Evolutionary conservation across 2,113 vertebrate genomes (phyloP), one percentile per base, ranked within the genome.

Genomic region (Scomber scombrus): DNA sequence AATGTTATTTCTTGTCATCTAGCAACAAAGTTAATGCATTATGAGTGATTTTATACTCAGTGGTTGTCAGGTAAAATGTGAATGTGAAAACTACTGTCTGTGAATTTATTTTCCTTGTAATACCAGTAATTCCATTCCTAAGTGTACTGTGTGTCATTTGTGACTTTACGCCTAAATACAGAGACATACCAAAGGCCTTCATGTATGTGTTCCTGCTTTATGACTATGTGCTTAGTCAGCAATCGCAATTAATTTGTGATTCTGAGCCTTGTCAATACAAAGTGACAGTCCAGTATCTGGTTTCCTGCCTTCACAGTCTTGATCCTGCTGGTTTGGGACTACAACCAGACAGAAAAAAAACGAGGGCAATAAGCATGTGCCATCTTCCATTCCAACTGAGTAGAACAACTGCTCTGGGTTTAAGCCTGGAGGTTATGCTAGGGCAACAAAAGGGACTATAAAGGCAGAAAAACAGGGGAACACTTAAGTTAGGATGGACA

Each of bases 381-480:
- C 49, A 55, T n/a, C 50, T 54, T 43, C 54, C 31, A 26, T 40
- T 63, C 50, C 77, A 23, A 56, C 40, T 55, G 54, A 65, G 54
- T 50, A 54, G 47, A 69, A 70, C 1, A 56, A 43, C 51, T 67
- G 40, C 61, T 69, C 63, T 2, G 18, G 51, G 57, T 66, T 60
- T 10, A 45, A 49, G 15, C 58, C 26, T 64, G 50, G 10, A 58
- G 69, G 61, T 85, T 55, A 45, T 52, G 47, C 34, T 40, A n/a
- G 23, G 21, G 3, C 47, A 82, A 40, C 34, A 84, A 79, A 81
- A 57, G 2, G 13, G 5, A 58, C 65, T 65, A 72, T 18, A 46
- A 40, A 68, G 65, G 51, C 47, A 66, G 65, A 54, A 71, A 76
- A 69, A 47, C 52, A 62, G 49, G 0, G 11, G 18, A 14, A 55